Conservation (phyloP, 2,888 invertebrate genomes). For the Ephialtes manifestator region DNA sequence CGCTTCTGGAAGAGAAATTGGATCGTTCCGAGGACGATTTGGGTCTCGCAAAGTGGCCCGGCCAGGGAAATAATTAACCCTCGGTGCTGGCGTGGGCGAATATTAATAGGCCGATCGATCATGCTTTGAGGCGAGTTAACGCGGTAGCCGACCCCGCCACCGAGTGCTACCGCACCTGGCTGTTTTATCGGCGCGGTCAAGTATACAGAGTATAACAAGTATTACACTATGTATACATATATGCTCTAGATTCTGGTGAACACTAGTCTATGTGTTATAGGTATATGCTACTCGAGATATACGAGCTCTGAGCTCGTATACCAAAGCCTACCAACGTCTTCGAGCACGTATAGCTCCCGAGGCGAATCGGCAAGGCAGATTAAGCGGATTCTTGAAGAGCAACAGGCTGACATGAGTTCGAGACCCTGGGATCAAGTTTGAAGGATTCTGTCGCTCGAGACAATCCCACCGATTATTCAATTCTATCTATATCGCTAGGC, state of each 20-base stretch:
- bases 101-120: constrained; percentile 75
- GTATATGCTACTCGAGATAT: constrained; percentile 6
- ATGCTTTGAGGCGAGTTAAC: constrained; percentile 68
- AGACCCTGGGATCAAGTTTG: constrained; percentile 10
- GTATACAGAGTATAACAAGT: constrained; percentile 62
- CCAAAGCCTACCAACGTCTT: constrained; percentile 21
- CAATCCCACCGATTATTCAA: constrained; percentile 9
- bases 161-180: constrained; percentile 52
- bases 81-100: constrained; percentile 70
- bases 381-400: constrained; percentile 53
- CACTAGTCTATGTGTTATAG: constrained; percentile 1
- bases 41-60: constrained; percentile 66
- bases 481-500: neutral
- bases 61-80: constrained; percentile 69
- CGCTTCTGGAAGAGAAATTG: constrained; percentile 63
- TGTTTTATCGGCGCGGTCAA: constrained; percentile 69
- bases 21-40: constrained; percentile 66
- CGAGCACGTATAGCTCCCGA: constrained; percentile 23
- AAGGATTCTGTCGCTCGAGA: constrained; percentile 9
- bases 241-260: constrained; percentile 13
- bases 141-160: constrained; percentile 45
- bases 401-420: constrained; percentile 56
- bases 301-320: neutral
- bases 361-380: constrained; percentile 51
- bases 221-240: constrained; percentile 46